Evolutionary conservation across 2,888 invertebrate genomes (phyloP).

Genomic region (Anarsia innoxiella): DNA sequence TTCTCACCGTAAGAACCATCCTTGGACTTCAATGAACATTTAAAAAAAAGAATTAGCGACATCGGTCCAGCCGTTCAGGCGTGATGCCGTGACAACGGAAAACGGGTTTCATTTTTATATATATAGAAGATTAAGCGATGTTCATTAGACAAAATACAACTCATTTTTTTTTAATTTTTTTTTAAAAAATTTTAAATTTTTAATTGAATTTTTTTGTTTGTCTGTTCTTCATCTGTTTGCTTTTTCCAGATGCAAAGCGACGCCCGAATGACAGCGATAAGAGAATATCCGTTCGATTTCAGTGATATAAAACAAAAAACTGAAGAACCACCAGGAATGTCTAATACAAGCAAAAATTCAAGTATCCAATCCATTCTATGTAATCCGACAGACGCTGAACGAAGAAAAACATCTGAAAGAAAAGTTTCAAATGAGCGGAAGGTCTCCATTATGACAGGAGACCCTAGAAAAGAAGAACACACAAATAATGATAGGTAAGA

Average conservation of each 20-base stretch:
- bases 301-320: slow-evolving; percentile 15
- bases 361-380: slow-evolving; percentile 8
- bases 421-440: slow-evolving; percentile 17
- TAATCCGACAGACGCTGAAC: slow-evolving; percentile 7
- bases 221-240: no score
- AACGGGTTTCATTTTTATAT: no score
- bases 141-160: no score
- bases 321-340: neutral
- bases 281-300: slow-evolving; percentile 26
- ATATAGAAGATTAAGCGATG: no score
- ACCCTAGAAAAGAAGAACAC: slow-evolving; percentile 53
- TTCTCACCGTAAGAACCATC: no score
- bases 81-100: no score
- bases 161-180: no score
- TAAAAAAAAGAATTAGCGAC: no score
- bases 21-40: no score
- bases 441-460: slow-evolving; percentile 64
- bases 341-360: neutral
- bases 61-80: no score
- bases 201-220: no score
- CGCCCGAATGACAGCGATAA: slow-evolving; percentile 22
- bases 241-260: slow-evolving; percentile 12
- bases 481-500: slow-evolving; percentile 7
- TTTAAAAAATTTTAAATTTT: no score
- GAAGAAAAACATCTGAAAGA: slow-evolving; percentile 5